These are phyloP conservation scores for Lynx canadensis DNA, from an alignment of 2,113 vertebrate genomes.

Conservation along the genomic window DNA sequence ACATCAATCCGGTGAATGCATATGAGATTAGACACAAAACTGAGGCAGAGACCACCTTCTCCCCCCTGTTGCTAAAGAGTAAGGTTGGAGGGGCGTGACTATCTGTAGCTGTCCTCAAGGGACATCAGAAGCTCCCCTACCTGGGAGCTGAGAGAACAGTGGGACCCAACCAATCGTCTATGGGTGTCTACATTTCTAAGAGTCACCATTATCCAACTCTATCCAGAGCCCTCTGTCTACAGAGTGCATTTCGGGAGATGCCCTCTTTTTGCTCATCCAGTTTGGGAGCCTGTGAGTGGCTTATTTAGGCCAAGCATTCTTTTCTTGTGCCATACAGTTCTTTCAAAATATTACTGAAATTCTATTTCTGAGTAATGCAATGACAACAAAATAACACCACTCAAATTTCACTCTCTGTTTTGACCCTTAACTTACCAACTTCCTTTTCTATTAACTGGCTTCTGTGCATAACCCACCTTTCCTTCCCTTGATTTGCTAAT, in stretches of 20 bases:
- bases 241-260: neutral
- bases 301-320: neutral
- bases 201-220: rapidly evolving
- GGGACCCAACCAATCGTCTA: too few relatives aligned
- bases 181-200: neutral
- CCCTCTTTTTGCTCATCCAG: neutral
- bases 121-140: neutral
- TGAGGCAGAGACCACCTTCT: neutral
- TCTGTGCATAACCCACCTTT: too few relatives aligned
- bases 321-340: neutral
- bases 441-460: neutral
- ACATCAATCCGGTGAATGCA: neutral
- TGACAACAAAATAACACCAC: neutral
- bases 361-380: neutral
- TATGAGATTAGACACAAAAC: neutral
- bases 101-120: too few relatives aligned
- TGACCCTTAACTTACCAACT: neutral
- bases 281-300: neutral
- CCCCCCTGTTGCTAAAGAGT: too few relatives aligned
- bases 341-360: neutral
- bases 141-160: neutral
- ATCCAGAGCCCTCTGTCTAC: neutral
- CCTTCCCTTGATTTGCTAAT: neutral
- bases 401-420: neutral
- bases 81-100: rapidly evolving